Evolutionary conservation across 1,140 invertebrate species (phyloP).

Genomic region (Aphelenchoides besseyi): DNA sequence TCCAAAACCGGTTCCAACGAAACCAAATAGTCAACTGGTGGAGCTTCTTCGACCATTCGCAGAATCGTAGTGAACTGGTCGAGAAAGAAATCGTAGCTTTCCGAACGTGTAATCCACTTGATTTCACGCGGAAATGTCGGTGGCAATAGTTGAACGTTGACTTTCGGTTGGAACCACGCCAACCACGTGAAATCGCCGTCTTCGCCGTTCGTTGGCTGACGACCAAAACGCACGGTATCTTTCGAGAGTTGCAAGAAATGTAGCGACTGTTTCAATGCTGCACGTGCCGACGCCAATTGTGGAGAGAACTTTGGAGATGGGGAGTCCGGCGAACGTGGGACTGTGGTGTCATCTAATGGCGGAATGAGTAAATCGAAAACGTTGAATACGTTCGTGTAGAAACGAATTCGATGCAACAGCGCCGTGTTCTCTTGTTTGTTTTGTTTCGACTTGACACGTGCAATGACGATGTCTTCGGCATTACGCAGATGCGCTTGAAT

Average conservation of each 20-base stretch:
- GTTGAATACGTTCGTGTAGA: not conserved
- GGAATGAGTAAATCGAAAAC: slow-evolving; percentile 12
- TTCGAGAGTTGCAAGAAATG: slow-evolving; percentile 16
- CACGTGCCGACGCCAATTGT: not conserved
- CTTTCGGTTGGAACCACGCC: slow-evolving; percentile 86
- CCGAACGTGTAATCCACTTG: slow-evolving; percentile 78
- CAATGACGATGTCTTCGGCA: slow-evolving; percentile 1
- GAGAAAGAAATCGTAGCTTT: slow-evolving; percentile 80
- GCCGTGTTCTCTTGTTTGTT: slow-evolving; percentile 23
- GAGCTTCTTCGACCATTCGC: slow-evolving; percentile 33
- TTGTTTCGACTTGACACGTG: slow-evolving; percentile 8
- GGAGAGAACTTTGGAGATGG: slow-evolving; percentile 10
- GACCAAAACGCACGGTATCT: slow-evolving; percentile 23
- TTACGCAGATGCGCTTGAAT: not conserved
- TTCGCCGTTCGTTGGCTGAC: slow-evolving; percentile 16
- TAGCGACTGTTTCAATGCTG: slow-evolving; percentile 12
- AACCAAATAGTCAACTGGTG: slow-evolving; percentile 8
- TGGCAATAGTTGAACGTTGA: slow-evolving; percentile 87
- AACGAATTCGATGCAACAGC: slow-evolving; percentile 18
- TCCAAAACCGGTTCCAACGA: slow-evolving; percentile 31
- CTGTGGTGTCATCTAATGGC: not conserved
- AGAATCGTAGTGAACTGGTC: slow-evolving; percentile 70
- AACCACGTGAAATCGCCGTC: slow-evolving; percentile 63
- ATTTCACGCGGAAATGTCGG: slow-evolving; percentile 97
- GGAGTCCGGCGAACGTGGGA: not conserved